Base-by-base conservation (phyloP, 2,113 vertebrate genomes). In the Ammodytes dubius region DNA sequence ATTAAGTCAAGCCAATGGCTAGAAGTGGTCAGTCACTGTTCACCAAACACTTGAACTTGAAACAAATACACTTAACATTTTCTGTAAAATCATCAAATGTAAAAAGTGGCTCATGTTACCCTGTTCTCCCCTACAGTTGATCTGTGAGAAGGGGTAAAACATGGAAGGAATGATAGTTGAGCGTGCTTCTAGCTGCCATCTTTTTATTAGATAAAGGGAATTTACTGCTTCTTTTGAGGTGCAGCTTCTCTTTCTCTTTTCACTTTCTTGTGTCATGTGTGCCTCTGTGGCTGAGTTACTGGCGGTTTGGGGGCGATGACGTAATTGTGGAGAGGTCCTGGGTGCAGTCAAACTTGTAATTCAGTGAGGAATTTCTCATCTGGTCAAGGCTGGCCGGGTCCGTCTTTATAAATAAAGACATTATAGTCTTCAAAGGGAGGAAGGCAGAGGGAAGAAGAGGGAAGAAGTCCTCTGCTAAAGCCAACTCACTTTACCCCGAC, bases 361-460 rank as follows among this genome's bases (percentile, higher is more conserved):
- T 91, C 84, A 84, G 87, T 89, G 85, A 93, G 92, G 83, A 94
- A 92, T 91, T 84, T 92, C 76, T 93, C 81, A 84, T 90, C 90
- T 90, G 89, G 85, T 87, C 80, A 86, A 85, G 81, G 83, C 84
- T 78, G 84, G 86, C 83, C 47, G n/a, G 45, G 67, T 50, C 69
- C 67, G 77, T 81, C 83, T 86, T 86, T 83, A 81, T 75, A 91
- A 90, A 93, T 91, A 91, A 88, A 92, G 76, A 86, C 56, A 83
- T 68, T 12, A 27, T 27, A 70, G 74, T 69, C 75, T 84, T 83
- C 37, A 78, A 82, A 91, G 54, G 67, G 81, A 14, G 12, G 15
- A 46, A 40, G 43, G 58, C 49, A 15, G 66, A 64, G 57, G 52
- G 73, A 14, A 79, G 64, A 35, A 74, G 60, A 66, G 56, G 79